These are phyloP conservation scores for Drosophila prolongata DNA, from an alignment of 2,888 invertebrate genomes.

Conservation along the genomic window DNA sequence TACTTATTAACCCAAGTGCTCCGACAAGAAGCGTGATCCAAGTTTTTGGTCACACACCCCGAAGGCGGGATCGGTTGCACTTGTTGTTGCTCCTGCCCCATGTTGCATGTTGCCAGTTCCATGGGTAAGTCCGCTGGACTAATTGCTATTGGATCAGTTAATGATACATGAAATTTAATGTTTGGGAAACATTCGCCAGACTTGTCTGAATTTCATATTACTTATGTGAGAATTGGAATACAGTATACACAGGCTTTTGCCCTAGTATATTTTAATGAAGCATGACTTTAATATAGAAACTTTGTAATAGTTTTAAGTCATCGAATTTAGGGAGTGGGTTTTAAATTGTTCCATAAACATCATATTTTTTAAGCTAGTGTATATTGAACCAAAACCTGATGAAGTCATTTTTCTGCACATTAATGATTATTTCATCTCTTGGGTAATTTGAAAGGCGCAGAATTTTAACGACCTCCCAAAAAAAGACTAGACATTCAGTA, in stretches of 20 bases:
- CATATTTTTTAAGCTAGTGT: too few species aligned
- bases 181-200: conserved; percentile 2
- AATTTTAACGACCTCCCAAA: not conserved
- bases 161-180: conserved; percentile 14
- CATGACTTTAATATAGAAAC: too few species aligned
- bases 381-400: not conserved
- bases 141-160: conserved; percentile 27
- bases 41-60: conserved; percentile 51
- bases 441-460: conserved; percentile 6
- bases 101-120: conserved; percentile 34
- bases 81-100: conserved; percentile 23
- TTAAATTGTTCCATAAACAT: too few species aligned
- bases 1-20: conserved; percentile 53
- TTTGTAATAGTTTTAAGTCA: too few species aligned
- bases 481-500: not conserved
- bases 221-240: not conserved
- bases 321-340: too few species aligned
- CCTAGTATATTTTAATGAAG: too few species aligned
- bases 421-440: conserved; percentile 5
- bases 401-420: conserved; percentile 3
- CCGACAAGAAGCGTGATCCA: conserved; percentile 53
- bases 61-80: conserved; percentile 38
- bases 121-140: conserved; percentile 24
- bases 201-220: not conserved
- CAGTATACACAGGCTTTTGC: too few species aligned